phyloP scores from a whole-genome alignment of 1,140 invertebrate species.

The Muscidifurax raptorellus region DNA sequence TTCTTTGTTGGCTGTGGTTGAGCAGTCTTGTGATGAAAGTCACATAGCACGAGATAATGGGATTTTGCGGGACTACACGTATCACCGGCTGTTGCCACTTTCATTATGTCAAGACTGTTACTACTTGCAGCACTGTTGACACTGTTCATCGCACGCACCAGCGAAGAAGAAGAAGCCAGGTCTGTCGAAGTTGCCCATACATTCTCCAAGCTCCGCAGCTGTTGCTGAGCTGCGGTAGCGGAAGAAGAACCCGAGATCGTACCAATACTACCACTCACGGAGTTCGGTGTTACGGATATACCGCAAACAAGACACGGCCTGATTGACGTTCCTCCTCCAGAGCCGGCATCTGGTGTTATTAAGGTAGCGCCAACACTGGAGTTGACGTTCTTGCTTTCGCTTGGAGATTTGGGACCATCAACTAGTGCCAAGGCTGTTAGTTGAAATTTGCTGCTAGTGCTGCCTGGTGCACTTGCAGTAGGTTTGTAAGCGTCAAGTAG shows the following conservation, averaged over 20 bases:
- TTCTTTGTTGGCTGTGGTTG: slow-evolving; percentile 62
- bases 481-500: slow-evolving; percentile 65
- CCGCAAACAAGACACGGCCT: slow-evolving; percentile 74
- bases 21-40: slow-evolving; percentile 75
- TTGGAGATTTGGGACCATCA: slow-evolving; percentile 62
- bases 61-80: slow-evolving; percentile 60
- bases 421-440: slow-evolving; percentile 76
- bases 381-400: slow-evolving; percentile 59
- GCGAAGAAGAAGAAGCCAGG: slow-evolving; percentile 70
- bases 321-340: slow-evolving; percentile 46
- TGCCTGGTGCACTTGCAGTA: slow-evolving; percentile 27
- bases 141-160: slow-evolving; percentile 79
- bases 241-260: background rate
- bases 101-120: slow-evolving; percentile 61
- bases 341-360: background rate
- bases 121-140: slow-evolving; percentile 77
- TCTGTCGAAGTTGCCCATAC: slow-evolving; percentile 72
- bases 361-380: slow-evolving; percentile 39
- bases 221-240: slow-evolving; percentile 48
- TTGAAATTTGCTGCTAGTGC: slow-evolving; percentile 62
- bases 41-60: slow-evolving; percentile 77
- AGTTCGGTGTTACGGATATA: slow-evolving; percentile 64
- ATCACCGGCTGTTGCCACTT: slow-evolving; percentile 57
- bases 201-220: slow-evolving; percentile 70
- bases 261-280: slow-evolving; percentile 29